phyloP scores from a whole-genome alignment of 2,888 invertebrate species.

The Gortyna flavago region DNA sequence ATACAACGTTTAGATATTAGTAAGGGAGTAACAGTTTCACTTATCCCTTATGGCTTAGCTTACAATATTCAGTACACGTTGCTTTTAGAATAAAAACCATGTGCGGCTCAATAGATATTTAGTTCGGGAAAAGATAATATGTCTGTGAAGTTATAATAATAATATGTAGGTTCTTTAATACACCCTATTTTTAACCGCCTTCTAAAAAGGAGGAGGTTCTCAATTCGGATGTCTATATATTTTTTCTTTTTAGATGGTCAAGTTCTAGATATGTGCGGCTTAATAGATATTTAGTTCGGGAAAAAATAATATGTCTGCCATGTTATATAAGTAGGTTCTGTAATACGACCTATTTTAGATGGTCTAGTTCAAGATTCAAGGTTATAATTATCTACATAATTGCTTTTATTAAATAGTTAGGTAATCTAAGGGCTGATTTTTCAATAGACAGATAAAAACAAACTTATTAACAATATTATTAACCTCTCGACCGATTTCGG shows the following conservation, averaged over 20 bases:
- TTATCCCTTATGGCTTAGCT: slow-evolving; percentile 8
- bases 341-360: neutral
- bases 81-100: slow-evolving; percentile 46
- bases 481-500: too few species aligned
- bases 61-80: slow-evolving; percentile 7
- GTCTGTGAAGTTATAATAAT: too few species aligned
- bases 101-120: slow-evolving; percentile 39
- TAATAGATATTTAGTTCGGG: slow-evolving; percentile 38
- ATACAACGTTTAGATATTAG: too few species aligned
- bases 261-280: slow-evolving; percentile 39
- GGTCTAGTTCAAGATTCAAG: neutral
- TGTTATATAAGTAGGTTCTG: slow-evolving; percentile 6
- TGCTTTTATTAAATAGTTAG: neutral
- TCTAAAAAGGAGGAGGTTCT: too few species aligned
- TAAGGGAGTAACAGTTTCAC: slow-evolving; percentile 1
- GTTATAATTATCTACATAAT: neutral
- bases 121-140: too few species aligned
- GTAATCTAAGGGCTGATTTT: neutral
- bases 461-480: too few species aligned
- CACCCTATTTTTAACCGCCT: neutral
- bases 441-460: too few species aligned
- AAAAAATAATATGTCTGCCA: slow-evolving; percentile 23
- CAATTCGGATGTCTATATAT: too few species aligned
- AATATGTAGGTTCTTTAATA: slow-evolving; percentile 1
- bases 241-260: too few species aligned